Conservation (phyloP, 2,888 invertebrate species). For the Tenthredo scrophulariae region DNA sequence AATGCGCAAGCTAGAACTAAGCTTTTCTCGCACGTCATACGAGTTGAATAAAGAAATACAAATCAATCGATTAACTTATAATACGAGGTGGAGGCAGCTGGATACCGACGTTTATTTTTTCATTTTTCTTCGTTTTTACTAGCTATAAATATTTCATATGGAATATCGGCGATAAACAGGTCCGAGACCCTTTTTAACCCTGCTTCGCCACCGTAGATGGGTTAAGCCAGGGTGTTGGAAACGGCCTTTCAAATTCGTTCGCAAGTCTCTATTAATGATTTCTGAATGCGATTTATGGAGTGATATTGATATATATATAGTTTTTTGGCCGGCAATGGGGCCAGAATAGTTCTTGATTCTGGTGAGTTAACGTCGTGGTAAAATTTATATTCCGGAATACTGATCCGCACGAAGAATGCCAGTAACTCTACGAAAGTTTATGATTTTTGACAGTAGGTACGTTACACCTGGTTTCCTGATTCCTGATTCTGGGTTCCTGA, state of each 20-base stretch:
- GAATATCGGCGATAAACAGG: conserved; percentile 1
- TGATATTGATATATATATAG: neutral
- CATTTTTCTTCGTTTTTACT: neutral
- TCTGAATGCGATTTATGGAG: neutral
- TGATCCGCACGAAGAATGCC: too few relatives aligned
- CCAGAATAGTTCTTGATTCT: neutral
- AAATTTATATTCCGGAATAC: neutral
- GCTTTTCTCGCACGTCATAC: neutral
- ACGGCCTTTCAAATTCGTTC: neutral
- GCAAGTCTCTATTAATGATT: neutral
- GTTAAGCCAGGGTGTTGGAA: neutral
- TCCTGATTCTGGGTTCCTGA: neutral
- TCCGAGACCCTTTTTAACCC: conserved; percentile 19
- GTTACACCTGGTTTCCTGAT: neutral
- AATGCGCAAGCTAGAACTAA: neutral
- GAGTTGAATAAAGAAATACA: neutral
- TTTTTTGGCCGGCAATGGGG: neutral
- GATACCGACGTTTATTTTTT: too few relatives aligned
- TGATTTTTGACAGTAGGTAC: neutral
- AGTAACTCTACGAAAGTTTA: neutral
- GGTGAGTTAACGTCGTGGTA: neutral
- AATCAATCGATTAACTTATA: neutral
- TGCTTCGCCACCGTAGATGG: neutral
- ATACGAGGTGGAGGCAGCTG: neutral
- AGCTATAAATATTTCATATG: neutral